Evolutionary conservation across 2,797 vertebrate species (phyloP).

Genomic region (Decapterus maruadsi): DNA sequence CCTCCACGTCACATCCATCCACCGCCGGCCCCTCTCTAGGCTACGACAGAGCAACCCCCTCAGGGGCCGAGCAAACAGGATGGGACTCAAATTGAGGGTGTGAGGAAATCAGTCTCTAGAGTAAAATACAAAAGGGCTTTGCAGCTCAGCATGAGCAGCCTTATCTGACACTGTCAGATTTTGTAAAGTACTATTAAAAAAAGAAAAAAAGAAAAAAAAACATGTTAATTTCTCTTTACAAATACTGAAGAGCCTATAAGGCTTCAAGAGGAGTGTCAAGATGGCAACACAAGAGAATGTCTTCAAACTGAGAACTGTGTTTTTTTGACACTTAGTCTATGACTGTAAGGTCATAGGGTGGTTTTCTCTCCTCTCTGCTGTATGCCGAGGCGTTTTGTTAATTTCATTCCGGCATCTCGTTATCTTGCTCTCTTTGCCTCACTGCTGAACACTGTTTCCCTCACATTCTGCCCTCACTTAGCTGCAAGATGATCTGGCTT

Average conservation of each 20-base stretch:
- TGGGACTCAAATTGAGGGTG: constrained; percentile 73
- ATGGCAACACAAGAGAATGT: constrained; percentile 33
- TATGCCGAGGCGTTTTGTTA: constrained; percentile 71
- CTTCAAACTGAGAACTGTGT: constrained; percentile 54
- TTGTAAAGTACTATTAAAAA: constrained; percentile 24
- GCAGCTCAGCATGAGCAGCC: constrained; percentile 36
- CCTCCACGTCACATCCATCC: constrained; percentile 79
- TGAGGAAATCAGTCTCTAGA: constrained; percentile 74
- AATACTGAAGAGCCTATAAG: not conserved
- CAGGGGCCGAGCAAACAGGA: constrained; percentile 75
- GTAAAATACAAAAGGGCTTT: constrained; percentile 46
- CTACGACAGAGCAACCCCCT: constrained; percentile 53
- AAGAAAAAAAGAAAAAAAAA: constrained; percentile 4
- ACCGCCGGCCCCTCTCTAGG: constrained; percentile 54
- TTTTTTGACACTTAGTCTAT: constrained; percentile 49
- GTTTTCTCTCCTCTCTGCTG: constrained; percentile 64
- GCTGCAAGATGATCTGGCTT: constrained; percentile 20
- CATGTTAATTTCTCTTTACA: constrained; percentile 30
- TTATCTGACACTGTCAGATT: constrained; percentile 44
- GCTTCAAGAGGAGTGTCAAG: constrained; percentile 35
- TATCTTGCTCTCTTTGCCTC: constrained; percentile 65
- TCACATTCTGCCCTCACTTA: constrained; percentile 59
- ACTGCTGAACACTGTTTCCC: constrained; percentile 34
- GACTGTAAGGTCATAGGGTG: constrained; percentile 65
- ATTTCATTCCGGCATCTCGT: constrained; percentile 74